These are phyloP conservation scores for Coregonus sp. DNA, from an alignment of 2,797 vertebrate species.

Conservation along the genomic window DNA sequence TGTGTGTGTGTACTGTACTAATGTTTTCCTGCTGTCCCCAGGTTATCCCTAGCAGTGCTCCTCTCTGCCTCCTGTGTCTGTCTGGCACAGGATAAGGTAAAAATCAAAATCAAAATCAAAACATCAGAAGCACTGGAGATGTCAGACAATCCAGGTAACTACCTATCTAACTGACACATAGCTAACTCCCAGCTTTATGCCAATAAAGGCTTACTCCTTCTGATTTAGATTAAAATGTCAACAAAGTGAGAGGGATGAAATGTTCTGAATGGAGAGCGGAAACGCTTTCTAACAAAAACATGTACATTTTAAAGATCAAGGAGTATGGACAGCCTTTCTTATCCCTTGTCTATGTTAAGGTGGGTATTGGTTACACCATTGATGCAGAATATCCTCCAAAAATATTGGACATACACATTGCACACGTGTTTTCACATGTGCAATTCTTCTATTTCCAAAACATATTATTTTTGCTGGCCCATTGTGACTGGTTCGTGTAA, in stretches of 20 bases:
- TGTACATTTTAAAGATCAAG: no score
- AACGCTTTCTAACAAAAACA: no score
- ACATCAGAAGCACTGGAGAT: not conserved
- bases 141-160: not conserved
- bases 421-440: no score
- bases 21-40: conserved; percentile 38
- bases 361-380: no score
- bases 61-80: conserved; percentile 43
- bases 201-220: not conserved
- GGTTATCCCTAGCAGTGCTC: conserved; percentile 52
- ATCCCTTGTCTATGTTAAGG: no score
- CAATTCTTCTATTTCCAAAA: no score
- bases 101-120: conserved; percentile 18
- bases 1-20: conserved; percentile 1
- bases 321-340: no score
- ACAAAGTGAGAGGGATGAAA: not conserved
- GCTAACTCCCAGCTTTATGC: not conserved
- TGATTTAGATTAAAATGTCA: not conserved
- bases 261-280: no score
- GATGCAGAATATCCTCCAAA: no score
- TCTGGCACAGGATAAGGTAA: conserved; percentile 35
- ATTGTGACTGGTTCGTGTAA: not conserved
- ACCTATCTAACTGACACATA: not conserved
- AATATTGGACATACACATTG: no score
- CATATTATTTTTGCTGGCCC: no score